Base-by-base conservation (phyloP, 2,888 invertebrate species). In the Coremacera marginata region DNA sequence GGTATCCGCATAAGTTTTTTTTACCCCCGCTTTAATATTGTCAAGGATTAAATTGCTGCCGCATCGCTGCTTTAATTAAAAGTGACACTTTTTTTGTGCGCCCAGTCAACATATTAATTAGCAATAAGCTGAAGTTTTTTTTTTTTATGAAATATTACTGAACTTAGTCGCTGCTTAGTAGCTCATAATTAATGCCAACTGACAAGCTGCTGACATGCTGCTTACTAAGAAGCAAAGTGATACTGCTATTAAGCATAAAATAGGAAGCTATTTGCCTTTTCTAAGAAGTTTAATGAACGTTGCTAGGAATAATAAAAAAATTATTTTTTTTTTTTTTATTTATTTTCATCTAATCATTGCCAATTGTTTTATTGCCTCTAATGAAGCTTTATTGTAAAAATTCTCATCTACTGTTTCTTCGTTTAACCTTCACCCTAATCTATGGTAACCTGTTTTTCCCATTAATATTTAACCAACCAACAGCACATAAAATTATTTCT, bases 41-140 rank as follows among this genome's bases (percentile, higher is more conserved):
- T 37, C n/a, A 44, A 22, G 19, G 49, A 49, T 68, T 27, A 27
- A 27, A 31, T n/a, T 60, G 57, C 31, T 62, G 22, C 49, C 16
- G 52, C n/a, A 51, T 63, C 62, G 63, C 51, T 27, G 63, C 51
- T 31, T 65, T 74, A 65, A 74, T 65, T 65, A 65, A 74, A 57
- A 65, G 22, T 52, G 74, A 74, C 74, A 63, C 62, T 49, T 63
- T 73, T n/a, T 62, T 62, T 27, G 25, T 27, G 16, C 16, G 51
- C 44, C 62, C 49, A 62, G 49, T 9, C 49, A 62, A 73, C 73
- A 63, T 49, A 25, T 73, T 73, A 73, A 73, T 73, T 73, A 73
- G 73, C 62, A 62, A n/a, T 22, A 49, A 57, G 34, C 25, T 34
- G 31, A 27, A 57, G 25, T 70, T 57, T 70, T 34, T 70, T 70